A percentile compares a stretch with the other conserved stretches of the same genome.
phyloP scores from a whole-genome alignment of 2,888 invertebrate genomes.

The Bruchidius siliquastri region DNA sequence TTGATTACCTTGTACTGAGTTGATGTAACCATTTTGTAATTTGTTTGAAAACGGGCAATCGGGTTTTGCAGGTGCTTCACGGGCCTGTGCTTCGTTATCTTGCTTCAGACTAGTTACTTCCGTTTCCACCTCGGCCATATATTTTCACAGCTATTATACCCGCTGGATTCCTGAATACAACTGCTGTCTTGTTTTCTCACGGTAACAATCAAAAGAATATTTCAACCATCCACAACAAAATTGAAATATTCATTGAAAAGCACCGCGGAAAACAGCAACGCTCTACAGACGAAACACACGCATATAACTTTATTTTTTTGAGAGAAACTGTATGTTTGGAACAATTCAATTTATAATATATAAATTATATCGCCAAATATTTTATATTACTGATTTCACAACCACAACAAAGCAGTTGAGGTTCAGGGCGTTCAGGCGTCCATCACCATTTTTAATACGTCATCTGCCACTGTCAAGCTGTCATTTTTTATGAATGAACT shows the following conservation, averaged over 20 bases:
- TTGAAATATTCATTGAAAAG: constrained; percentile 39
- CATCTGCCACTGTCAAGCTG: too few relatives aligned
- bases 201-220: constrained; percentile 39
- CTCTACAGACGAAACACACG: neutral
- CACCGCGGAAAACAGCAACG: constrained; percentile 33
- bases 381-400: neutral
- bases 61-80: neutral
- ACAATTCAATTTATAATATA: neutral
- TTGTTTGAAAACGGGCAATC: neutral
- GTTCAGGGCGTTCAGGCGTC: neutral
- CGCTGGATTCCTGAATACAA: neutral
- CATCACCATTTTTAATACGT: neutral
- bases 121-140: neutral
- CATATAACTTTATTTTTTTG: neutral
- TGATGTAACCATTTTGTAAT: neutral
- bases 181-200: constrained; percentile 27
- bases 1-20: neutral
- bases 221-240: constrained; percentile 35
- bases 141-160: neutral
- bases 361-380: neutral
- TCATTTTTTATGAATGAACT: too few relatives aligned
- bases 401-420: neutral
- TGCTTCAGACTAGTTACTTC: neutral
- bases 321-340: too few relatives aligned
- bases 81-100: neutral